These are phyloP conservation scores for Ormyrus nitidulus DNA, from an alignment of 2,888 invertebrate species.

Conservation along the genomic window DNA sequence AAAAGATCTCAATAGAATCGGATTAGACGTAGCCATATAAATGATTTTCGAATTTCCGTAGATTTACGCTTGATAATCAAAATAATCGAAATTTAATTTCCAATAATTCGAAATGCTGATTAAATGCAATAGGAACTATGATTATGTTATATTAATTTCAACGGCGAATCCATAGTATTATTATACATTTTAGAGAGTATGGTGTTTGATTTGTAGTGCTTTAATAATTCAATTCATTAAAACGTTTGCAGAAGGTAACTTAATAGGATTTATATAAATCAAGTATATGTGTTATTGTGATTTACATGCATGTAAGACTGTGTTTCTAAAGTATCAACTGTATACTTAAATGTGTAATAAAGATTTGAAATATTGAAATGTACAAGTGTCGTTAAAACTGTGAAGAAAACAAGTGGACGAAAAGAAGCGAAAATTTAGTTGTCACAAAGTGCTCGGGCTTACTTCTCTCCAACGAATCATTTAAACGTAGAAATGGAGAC, in stretches of 20 bases:
- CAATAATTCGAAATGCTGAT: neutral
- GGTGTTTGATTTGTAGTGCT: neutral
- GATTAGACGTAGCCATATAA: neutral
- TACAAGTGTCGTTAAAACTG: too few species aligned
- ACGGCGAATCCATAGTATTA: neutral
- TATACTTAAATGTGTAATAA: too few species aligned
- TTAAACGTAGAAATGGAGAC: constrained; percentile 20
- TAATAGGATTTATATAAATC: neutral
- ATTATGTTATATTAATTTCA: neutral
- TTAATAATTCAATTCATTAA: too few species aligned
- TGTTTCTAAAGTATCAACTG: too few species aligned
- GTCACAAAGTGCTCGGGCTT: neutral
- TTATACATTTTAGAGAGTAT: constrained; percentile 12
- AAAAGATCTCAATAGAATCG: constrained; percentile 31
- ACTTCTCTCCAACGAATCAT: constrained; percentile 14
- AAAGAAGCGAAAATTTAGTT: too few species aligned
- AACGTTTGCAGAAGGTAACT: too few species aligned
- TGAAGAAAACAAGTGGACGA: too few species aligned
- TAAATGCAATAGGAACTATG: neutral
- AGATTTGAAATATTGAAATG: too few species aligned
- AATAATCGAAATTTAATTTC: constrained; percentile 5
- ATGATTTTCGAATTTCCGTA: neutral
- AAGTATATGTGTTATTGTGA: neutral
- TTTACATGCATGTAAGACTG: too few species aligned
- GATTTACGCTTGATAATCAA: neutral